Evolutionary conservation across 2,797 vertebrate genomes (phyloP), one percentile per base, ranked within the genome.

Genomic region (Melanitta fusca): DNA sequence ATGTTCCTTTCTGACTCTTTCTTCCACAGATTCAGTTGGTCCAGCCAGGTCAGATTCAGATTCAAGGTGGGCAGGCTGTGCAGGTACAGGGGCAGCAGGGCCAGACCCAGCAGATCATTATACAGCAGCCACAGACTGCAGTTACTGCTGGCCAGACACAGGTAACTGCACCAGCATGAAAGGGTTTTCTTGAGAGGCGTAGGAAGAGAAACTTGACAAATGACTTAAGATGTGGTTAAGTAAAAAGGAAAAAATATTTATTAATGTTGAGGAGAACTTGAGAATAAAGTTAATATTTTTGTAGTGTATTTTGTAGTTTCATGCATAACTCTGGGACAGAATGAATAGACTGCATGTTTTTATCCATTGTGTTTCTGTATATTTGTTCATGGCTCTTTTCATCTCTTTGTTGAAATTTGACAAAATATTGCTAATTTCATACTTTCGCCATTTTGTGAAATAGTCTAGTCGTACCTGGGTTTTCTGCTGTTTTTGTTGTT

Each of bases 131-230:
- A 32, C 99, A 99, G 98, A 98, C 99, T 7, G 99, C 99, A 21
- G 99, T 99, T 95, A 99, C 99, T 3, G 99, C 99, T 16, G 99
- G 99, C 93, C 99, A 99, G 98, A 99, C 99, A 96, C 99, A 99
- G 99, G 99, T 99, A 97, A 97, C 89, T 88, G 78, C 79, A 85
- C 87, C 70, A 96, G 96, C 96, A 95, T 95, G 96, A 93, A 96
- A 96, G 90, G 91, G 64, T 92, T 97, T 95, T 96, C 88, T 96
- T 80, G 82, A 84, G 91, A 90, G 83, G 72, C 77, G 51, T 24
- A 68, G 80, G 38, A 69, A 62, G 80, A 94, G 88, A 95, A 96
- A 88, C 66, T 81, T 97, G 80, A 24, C 85, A 87, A 93, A 96
- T 96, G 13, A 78, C 45, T 94, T 96, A 86, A 84, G 58, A 54